Base-by-base conservation (phyloP, 2,113 vertebrate species). In the Callospermophilus lateralis region DNA sequence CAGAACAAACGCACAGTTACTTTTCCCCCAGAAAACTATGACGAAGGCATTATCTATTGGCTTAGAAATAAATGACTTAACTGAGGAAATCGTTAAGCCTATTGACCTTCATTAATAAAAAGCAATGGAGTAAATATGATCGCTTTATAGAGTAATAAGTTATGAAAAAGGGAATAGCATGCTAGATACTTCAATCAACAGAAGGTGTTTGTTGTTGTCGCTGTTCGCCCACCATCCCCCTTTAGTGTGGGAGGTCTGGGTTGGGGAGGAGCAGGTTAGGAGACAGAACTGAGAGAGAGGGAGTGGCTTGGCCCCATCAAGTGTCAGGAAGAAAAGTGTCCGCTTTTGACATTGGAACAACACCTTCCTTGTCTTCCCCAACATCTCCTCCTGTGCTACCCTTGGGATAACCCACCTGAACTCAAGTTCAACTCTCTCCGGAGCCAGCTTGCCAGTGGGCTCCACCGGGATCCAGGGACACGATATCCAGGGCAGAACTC, bases 1-100 rank as follows among this genome's bases (percentile, higher is more conserved):
- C 68, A 55, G 97, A 97, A 97, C 97, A 98, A 97, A 98, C 65
- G 80, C 95, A 96, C 95, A 93, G 94, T 98, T 97, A 97, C 96
- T 98, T 97, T 97, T 90, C 77, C 77, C 94, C 90, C 74, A 84
- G 95, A 94, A 97, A 97, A 97, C 89, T 97, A 85, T 97, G 98
- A 98, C 97, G 97, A 97, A 70, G 80, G 81, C 93, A 84, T 88
- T 89, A 95, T 55, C 97, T 96, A 98, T 97, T 98, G 98, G 97
- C 85, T 98, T 81, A 96, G 88, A 93, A 96, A 95, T 84, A 90
- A 96, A 96, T 68, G 97, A 94, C 83, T 97, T 84, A 80, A 45
- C 88, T n/a, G 92, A 89, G 94, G 81, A 96, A 95, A 97, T 94
- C 95, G 84, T 96, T 89, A 94, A 97, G 96, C 53, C 80, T 88